Percentiles rank a stretch among this genome's conserved stretches.
Evolutionary conservation across 2,113 vertebrate species (phyloP).

Genomic region (Neolamprologus falcicula): DNA sequence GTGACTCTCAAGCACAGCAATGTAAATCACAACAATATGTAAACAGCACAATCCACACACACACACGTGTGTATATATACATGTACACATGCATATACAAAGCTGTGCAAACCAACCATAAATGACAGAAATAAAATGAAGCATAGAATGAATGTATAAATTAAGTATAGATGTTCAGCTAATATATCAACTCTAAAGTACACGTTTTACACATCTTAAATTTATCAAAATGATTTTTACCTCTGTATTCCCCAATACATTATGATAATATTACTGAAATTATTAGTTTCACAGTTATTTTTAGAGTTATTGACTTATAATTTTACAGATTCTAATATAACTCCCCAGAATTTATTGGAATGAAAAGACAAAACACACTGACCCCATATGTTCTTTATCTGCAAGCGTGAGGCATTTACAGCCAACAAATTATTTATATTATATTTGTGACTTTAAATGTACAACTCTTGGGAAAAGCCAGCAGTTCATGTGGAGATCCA

Average conservation of each 20-base stretch:
- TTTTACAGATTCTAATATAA: neutral
- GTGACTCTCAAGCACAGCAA: neutral
- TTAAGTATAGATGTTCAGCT: neutral
- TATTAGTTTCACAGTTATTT: neutral
- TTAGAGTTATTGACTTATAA: neutral
- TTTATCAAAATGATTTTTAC: too few species aligned
- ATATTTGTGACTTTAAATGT: neutral
- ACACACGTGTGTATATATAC: neutral
- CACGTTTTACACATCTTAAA: neutral
- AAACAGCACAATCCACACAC: neutral
- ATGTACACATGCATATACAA: neutral
- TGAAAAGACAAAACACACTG: neutral
- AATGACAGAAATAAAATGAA: neutral
- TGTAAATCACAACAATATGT: neutral
- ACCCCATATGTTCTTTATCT: neutral
- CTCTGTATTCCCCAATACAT: neutral
- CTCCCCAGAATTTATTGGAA: neutral
- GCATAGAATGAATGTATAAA: neutral
- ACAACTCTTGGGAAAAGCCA: neutral
- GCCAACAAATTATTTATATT: neutral
- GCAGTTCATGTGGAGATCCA: neutral
- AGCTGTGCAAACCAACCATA: neutral
- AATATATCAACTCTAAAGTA: neutral
- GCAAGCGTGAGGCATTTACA: neutral
- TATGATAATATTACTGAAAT: neutral